A percentile compares a stretch with the other conserved stretches of the same genome.
phyloP scores from a whole-genome alignment of 2,113 vertebrate genomes.

The Ibidorhyncha struthersii region DNA sequence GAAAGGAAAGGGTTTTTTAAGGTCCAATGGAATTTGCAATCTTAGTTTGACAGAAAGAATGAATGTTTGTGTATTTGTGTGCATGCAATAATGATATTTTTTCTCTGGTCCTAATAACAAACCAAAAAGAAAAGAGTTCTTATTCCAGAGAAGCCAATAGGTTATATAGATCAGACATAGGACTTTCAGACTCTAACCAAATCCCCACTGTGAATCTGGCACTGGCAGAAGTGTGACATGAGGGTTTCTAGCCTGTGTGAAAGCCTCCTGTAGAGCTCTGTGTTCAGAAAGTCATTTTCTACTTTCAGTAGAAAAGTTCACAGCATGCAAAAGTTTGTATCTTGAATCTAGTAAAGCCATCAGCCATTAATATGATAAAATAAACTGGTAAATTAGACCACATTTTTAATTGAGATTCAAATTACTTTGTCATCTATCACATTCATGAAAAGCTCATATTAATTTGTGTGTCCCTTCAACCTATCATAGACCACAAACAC shows the following conservation, averaged over 20 bases:
- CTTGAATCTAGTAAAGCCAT: background rate
- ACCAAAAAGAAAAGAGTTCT: background rate
- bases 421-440: background rate
- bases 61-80: background rate
- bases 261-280: background rate
- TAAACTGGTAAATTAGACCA: background rate
- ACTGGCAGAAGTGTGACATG: background rate
- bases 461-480: background rate
- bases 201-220: background rate
- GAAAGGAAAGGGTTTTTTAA: background rate
- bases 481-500: background rate
- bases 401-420: background rate
- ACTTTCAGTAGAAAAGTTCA: background rate
- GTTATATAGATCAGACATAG: background rate
- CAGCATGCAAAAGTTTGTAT: background rate
- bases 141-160: background rate
- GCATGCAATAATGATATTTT: background rate
- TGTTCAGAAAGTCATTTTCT: background rate
- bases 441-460: background rate
- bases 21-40: background rate
- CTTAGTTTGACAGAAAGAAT: background rate
- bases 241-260: background rate
- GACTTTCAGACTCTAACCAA: background rate
- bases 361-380: background rate
- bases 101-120: background rate